phyloP scores from a whole-genome alignment of 2,797 vertebrate genomes.

The Nyctibius grandis region DNA sequence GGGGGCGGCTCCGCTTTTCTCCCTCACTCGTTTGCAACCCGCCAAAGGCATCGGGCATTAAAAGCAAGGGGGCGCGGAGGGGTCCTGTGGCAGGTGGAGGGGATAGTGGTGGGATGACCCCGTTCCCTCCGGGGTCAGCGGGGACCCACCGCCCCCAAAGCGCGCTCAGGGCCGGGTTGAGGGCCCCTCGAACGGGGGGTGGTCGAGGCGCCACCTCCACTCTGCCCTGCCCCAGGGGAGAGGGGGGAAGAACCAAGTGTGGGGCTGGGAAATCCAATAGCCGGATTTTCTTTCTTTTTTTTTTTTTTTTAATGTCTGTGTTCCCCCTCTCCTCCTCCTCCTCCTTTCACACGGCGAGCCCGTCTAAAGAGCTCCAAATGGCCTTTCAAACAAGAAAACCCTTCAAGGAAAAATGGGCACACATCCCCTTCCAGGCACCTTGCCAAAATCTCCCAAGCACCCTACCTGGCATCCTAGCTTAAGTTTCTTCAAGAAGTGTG shows the following conservation, averaged over 20 bases:
- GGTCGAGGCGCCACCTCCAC: neutral
- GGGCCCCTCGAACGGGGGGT: neutral
- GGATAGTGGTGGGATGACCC: neutral
- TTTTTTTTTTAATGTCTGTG: neutral
- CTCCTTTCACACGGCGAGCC: neutral
- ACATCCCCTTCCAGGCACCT: slow-evolving; percentile 79
- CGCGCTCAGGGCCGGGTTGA: neutral
- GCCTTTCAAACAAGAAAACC: slow-evolving; percentile 49
- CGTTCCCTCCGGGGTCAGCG: neutral
- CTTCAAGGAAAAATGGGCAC: slow-evolving; percentile 73
- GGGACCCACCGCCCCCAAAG: neutral
- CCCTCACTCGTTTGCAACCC: neutral
- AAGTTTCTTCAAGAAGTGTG: slow-evolving; percentile 72
- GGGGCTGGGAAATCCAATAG: neutral
- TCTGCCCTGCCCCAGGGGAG: neutral
- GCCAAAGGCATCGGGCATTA: neutral
- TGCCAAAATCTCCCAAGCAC: slow-evolving; percentile 82
- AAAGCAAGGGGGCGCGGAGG: neutral
- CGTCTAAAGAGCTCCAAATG: slow-evolving; percentile 18
- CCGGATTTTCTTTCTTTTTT: neutral
- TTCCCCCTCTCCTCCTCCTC: neutral
- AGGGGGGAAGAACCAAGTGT: neutral
- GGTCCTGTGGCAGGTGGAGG: neutral
- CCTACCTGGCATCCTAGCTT: slow-evolving; percentile 83
- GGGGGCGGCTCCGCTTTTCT: neutral